phyloP scores from a whole-genome alignment of 1,140 invertebrate genomes.

The Drosophila erecta region DNA sequence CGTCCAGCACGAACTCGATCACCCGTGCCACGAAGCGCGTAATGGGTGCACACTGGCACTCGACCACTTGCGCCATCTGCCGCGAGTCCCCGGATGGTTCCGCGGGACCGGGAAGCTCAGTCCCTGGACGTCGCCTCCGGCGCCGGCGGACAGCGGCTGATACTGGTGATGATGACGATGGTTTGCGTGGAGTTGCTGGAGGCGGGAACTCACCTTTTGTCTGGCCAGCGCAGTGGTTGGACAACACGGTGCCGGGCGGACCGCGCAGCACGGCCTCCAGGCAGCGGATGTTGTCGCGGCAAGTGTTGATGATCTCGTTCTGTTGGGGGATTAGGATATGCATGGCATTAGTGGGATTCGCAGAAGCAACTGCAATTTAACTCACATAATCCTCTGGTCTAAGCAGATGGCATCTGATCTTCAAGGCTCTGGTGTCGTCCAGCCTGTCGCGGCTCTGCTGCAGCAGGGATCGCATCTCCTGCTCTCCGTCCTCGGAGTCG shows the following conservation, averaged over 20 bases:
- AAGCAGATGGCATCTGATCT: constrained; percentile 81
- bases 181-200: constrained; percentile 21
- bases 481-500: constrained; percentile 79
- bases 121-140: neutral
- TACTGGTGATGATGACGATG: constrained; percentile 38
- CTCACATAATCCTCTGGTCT: constrained; percentile 84
- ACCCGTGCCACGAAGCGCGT: constrained; percentile 80
- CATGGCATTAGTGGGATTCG: neutral
- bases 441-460: constrained; percentile 74
- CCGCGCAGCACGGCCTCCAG: constrained; percentile 87
- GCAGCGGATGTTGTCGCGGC: constrained; percentile 90
- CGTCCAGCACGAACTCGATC: constrained; percentile 76
- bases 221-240: constrained; percentile 70
- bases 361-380: neutral
- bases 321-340: constrained; percentile 77
- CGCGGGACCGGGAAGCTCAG: constrained; percentile 1
- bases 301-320: constrained; percentile 90
- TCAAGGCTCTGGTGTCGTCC: constrained; percentile 79
- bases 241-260: constrained; percentile 77
- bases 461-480: constrained; percentile 78
- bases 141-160: constrained; percentile 19
- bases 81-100: neutral
- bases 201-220: constrained; percentile 83
- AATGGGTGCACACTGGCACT: constrained; percentile 83
- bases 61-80: constrained; percentile 17